Conservation (phyloP, 1,140 invertebrate species). For the Macrocentrus cingulum region DNA sequence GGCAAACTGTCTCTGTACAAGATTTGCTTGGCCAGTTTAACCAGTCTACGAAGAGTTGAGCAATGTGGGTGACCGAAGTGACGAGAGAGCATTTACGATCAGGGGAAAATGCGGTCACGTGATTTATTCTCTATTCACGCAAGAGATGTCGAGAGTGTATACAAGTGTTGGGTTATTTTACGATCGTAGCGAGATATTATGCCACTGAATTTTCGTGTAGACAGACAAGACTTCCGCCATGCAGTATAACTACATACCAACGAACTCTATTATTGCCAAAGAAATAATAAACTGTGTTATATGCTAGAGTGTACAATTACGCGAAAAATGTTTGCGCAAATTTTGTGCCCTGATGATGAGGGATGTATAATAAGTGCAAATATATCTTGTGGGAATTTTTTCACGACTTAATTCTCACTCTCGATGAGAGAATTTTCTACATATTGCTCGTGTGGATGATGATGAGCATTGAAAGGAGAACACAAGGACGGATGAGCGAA, state of each 20-base stretch:
- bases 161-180: background rate
- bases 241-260: background rate
- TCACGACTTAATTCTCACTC: conserved; percentile 3
- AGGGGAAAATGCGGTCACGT: conserved; percentile 11
- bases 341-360: background rate
- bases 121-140: background rate
- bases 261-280: background rate
- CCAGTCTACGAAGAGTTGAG: background rate
- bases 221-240: background rate
- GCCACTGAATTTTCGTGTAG: conserved; percentile 7
- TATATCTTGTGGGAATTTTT: conserved; percentile 1
- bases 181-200: background rate
- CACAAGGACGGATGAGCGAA: conserved; percentile 3
- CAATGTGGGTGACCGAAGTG: background rate
- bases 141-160: conserved; percentile 11
- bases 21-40: background rate
- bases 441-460: too few species aligned
- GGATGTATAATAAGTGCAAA: too few species aligned
- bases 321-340: conserved; percentile 2
- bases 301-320: background rate
- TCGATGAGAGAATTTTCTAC: background rate
- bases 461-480: background rate
- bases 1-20: too few species aligned
- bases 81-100: conserved; percentile 12
- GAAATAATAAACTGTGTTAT: background rate